Evolutionary conservation across 2,797 vertebrate genomes (phyloP).

Genomic region (Peromyscus aztecus): DNA sequence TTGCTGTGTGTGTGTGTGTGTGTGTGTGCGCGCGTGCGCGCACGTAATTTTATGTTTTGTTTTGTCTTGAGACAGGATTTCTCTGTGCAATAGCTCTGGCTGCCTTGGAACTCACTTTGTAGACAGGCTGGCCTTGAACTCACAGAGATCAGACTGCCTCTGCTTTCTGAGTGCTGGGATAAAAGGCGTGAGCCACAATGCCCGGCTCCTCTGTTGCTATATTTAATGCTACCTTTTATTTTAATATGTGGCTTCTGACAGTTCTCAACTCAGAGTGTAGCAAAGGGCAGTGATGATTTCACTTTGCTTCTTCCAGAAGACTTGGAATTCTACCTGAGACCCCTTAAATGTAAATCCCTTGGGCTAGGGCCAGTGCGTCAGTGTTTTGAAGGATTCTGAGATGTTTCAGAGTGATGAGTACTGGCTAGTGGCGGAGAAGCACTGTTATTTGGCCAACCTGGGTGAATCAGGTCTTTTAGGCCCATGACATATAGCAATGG

Average conservation of each 20-base stretch:
- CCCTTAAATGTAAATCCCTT: neutral
- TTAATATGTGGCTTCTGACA: constrained; percentile 3
- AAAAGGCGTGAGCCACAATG: too few species aligned
- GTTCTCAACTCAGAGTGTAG: neutral
- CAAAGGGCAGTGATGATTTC: constrained; percentile 36
- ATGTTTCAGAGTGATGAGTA: neutral
- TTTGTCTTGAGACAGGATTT: too few species aligned
- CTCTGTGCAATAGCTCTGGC: too few species aligned
- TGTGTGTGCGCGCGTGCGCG: too few species aligned
- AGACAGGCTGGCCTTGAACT: too few species aligned
- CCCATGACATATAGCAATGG: neutral
- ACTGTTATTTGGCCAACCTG: neutral
- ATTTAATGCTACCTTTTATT: constrained; percentile 48
- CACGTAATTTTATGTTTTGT: too few species aligned
- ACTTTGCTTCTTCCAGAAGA: neutral
- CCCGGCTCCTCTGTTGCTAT: neutral
- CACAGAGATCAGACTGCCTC: too few species aligned
- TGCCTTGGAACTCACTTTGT: too few species aligned
- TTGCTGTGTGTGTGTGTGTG: too few species aligned
- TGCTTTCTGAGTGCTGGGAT: too few species aligned
- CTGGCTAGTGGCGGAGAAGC: neutral
- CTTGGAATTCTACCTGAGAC: neutral
- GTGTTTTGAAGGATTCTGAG: neutral
- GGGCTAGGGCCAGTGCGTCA: neutral
- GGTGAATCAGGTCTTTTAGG: neutral